Evolutionary conservation across 1,140 invertebrate species (phyloP).

Genomic region (Aphidius ervi): DNA sequence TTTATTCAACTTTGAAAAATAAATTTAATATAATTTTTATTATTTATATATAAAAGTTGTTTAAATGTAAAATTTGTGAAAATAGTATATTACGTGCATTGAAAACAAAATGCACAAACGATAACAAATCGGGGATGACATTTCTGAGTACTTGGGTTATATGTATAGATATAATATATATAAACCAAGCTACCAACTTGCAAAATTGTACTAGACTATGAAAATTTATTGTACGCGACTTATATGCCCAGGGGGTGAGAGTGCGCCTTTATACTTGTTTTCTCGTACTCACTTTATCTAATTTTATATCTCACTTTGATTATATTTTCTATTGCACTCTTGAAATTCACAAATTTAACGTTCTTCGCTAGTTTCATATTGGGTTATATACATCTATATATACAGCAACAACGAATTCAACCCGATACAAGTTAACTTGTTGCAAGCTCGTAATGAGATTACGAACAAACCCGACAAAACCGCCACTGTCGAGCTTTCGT

Average conservation of each 20-base stretch:
- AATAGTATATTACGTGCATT: too few species aligned
- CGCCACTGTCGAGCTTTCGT: constrained; percentile 13
- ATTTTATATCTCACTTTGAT: not conserved
- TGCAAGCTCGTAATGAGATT: constrained; percentile 27
- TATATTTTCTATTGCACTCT: constrained; percentile 2
- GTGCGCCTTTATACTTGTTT: not conserved
- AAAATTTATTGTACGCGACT: constrained; percentile 20
- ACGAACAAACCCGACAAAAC: constrained; percentile 27
- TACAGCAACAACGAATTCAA: constrained; percentile 12
- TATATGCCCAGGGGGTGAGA: not conserved
- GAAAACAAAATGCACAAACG: too few species aligned
- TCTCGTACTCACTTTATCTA: not conserved
- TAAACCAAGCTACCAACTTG: not conserved
- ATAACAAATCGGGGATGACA: too few species aligned
- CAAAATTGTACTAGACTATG: constrained; percentile 19
- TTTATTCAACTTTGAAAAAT: too few species aligned
- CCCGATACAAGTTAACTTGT: constrained; percentile 27
- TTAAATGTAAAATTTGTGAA: too few species aligned
- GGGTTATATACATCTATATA: not conserved
- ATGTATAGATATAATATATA: too few species aligned
- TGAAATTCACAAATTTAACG: not conserved
- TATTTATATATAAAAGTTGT: too few species aligned
- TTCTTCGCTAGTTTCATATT: not conserved
- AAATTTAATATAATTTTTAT: too few species aligned
- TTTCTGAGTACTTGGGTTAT: too few species aligned